Evolutionary conservation across 2,888 invertebrate species (phyloP), one percentile per base, ranked within the genome.

Genomic region (Dysmachus trigonus): DNA sequence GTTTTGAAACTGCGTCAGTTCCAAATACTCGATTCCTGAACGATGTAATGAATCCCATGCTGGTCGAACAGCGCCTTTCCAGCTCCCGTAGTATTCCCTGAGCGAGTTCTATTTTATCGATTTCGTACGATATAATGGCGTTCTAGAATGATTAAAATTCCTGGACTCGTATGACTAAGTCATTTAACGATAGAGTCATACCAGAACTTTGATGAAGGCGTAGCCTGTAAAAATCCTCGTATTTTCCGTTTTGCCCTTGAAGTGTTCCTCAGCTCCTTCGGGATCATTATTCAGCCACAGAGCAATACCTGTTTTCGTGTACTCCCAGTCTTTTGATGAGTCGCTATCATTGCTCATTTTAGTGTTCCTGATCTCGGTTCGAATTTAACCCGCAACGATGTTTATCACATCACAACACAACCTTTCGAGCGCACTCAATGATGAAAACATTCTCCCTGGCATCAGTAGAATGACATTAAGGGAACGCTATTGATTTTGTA

Each of bases 51-150:
- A 93, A 94, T 77, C 94, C 93, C 87, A 91, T 92, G 88, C 93
- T 92, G 18, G 90, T 90, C 1, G 92, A 93, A 89, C 95, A 95
- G 88, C 93, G 92, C 88, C 93, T 93, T 89, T 95, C 95, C 87
- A 94, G 93, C 88, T 94, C 94, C 88, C 93, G 93, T 47, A 95
- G 90, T 8, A 93, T 91, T 85, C 92, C 90, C 87, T 93, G 92
- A 1, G 95, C 94, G 88, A 93, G 91, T 33, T 92, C 92, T 33
- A 95, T 92, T 90, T 94, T 94, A 53, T 95, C 94, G 27, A 95
- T 94, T 90, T 95, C 95, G 90, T 94, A 95, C 10, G 95, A 94
- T 94, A 95, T 95, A 82, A 95, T 89, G 0, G 95, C 95, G 91
- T 95, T 95, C 95, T 95, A 89, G 73, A 91, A 91, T 30, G 6